phyloP scores from a whole-genome alignment of 2,888 invertebrate species.

The Bimastos eiseni region DNA sequence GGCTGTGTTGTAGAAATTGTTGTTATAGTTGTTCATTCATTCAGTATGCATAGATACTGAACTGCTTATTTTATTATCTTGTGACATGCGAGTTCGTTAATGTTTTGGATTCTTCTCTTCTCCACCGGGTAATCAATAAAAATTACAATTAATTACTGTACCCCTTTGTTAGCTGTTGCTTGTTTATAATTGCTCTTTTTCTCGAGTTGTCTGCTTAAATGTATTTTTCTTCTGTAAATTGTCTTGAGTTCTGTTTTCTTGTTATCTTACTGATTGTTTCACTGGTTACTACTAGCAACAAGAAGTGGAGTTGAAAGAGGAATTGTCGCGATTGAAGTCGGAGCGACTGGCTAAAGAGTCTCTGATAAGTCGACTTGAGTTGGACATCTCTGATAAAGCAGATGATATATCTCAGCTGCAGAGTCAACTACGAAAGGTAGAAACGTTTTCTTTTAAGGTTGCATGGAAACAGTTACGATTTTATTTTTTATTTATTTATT shows the following conservation, averaged over 20 bases:
- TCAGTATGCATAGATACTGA: too few species aligned
- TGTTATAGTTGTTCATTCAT: too few species aligned
- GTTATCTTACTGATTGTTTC: neutral
- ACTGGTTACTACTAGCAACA: conserved; percentile 47
- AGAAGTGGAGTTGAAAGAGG: conserved; percentile 57
- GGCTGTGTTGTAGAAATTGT: too few species aligned
- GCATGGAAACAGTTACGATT: neutral
- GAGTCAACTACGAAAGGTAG: conserved; percentile 38
- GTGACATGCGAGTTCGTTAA: neutral
- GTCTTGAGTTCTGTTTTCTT: neutral
- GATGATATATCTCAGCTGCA: conserved; percentile 36
- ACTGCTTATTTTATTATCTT: neutral
- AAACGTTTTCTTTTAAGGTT: neutral
- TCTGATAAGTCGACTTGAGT: conserved; percentile 55
- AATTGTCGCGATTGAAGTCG: conserved; percentile 55
- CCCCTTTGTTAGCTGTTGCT: neutral
- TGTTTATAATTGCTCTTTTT: neutral
- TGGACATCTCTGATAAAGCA: conserved; percentile 47
- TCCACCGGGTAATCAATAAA: neutral
- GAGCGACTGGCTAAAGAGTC: conserved; percentile 55
- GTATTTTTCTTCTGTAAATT: neutral
- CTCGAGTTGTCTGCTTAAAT: neutral
- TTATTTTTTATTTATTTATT: too few species aligned
- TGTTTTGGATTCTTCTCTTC: neutral
- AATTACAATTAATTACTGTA: neutral